These are phyloP conservation scores for Tolmerus cingulatus DNA, from an alignment of 2,888 invertebrate species.

Conservation along the genomic window DNA sequence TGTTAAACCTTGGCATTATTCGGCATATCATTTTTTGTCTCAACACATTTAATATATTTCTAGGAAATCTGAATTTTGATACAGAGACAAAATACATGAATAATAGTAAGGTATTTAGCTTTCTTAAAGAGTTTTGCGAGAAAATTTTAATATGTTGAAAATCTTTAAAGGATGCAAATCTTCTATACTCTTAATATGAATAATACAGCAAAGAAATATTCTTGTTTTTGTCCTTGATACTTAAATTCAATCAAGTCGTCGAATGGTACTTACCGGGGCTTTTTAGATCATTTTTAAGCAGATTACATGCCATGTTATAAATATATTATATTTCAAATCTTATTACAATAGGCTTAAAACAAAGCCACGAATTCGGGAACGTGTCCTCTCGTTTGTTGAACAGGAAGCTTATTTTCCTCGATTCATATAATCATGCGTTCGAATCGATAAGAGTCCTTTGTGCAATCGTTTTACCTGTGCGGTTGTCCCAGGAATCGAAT, in stretches of 20 bases:
- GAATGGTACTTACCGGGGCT: background rate
- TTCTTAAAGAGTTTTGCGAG: too few species aligned
- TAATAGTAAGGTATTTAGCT: too few species aligned
- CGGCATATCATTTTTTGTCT: too few species aligned
- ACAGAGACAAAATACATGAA: too few species aligned
- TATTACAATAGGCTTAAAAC: background rate
- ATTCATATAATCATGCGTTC: background rate
- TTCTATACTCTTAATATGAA: too few species aligned
- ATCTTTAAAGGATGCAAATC: too few species aligned
- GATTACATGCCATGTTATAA: background rate
- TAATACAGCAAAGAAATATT: too few species aligned
- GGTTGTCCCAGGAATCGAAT: background rate
- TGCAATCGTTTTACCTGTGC: background rate
- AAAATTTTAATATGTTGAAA: too few species aligned
- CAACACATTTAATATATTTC: too few species aligned
- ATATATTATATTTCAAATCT: background rate
- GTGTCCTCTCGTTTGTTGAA: background rate
- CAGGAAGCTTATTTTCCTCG: background rate
- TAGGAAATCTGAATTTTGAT: too few species aligned
- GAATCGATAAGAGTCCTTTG: background rate
- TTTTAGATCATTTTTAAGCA: background rate
- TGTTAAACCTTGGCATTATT: too few species aligned
- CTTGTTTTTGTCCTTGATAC: background rate
- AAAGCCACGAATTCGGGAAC: background rate
- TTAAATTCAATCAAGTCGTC: background rate